Percentiles rank a stretch among this genome's conserved stretches.
These are phyloP conservation scores for Drosophila subquinaria DNA, from an alignment of 2,888 invertebrate species.

Conservation along the genomic window DNA sequence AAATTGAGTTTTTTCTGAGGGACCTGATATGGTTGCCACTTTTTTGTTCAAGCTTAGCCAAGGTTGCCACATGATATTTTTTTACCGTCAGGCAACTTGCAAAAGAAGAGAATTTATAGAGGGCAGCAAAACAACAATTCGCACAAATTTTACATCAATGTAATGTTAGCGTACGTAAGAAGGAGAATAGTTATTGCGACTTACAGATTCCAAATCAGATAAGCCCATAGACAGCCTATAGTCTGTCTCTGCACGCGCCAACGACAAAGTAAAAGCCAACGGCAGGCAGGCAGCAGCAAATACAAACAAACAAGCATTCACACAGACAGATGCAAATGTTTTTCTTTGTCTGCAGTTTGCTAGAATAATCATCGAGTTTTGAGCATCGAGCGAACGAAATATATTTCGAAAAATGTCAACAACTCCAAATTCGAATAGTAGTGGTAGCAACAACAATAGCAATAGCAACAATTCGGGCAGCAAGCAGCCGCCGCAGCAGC, in stretches of 20 bases:
- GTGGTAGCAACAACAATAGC: conserved; percentile 78
- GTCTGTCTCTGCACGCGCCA: conserved; percentile 7
- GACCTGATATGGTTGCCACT: too few relatives aligned
- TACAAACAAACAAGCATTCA: conserved; percentile 17
- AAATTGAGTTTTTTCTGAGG: too few relatives aligned
- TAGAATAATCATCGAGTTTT: conserved; percentile 53
- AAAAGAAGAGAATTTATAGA: conserved; percentile 14
- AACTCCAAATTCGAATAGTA: conserved; percentile 82
- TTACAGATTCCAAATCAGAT: conserved; percentile 51
- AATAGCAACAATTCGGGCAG: conserved; percentile 54
- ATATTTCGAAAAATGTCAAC: conserved; percentile 80
- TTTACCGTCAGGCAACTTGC: too few relatives aligned
- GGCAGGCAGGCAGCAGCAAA: not conserved
- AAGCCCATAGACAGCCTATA: conserved; percentile 25
- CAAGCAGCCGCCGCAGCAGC: conserved; percentile 64
- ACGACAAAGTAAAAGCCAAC: not conserved
- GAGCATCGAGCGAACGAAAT: conserved; percentile 22
- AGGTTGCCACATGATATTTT: too few relatives aligned
- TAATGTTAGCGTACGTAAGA: conserved; percentile 44
- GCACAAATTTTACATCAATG: conserved; percentile 57
- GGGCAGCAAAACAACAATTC: conserved; percentile 45
- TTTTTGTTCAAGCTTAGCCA: too few relatives aligned
- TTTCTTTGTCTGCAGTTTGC: conserved; percentile 62
- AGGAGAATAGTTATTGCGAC: conserved; percentile 54
- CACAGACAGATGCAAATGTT: conserved; percentile 51